Base-by-base conservation (phyloP, 2,888 invertebrate genomes). In the Tetranychus piercei region DNA sequence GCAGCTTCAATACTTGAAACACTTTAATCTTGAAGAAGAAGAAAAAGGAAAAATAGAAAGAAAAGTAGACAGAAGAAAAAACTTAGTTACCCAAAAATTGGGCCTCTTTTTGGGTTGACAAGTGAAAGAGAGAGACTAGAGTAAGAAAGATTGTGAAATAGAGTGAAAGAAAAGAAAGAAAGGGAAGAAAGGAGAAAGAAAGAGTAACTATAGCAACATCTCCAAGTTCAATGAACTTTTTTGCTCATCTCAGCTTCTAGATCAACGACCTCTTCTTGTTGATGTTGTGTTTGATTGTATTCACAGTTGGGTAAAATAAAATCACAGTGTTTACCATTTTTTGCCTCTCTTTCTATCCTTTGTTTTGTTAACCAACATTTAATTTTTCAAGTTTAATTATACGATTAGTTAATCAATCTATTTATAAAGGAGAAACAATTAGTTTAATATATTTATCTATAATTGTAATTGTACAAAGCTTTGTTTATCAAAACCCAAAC, bases 341-440 rank as follows among this genome's bases (percentile, higher is more conserved):
- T 69, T 69, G 69, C 11, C 22, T 69, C 69, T 69, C 67, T 67
- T n/a, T 67, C n/a, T 69, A 20, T 22, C 15, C 15, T 55, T 55
- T 55, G 9, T 55, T 15, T 55, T 15, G 15, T 55, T 55, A 15
- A 15, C 15, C 55, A 34, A 34, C 34, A 34, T 34, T 34, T 15
- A 55, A 55, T 15, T 55, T 55, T 55, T 55, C 55, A 55, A 55
- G 55, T 55, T 55, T 6, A 55, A 55, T 55, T 15, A 55, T 55
- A 9, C 9, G 7, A 55, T 55, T 55, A 55, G 15, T 55, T 55
- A 55, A 15, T 15, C 11, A 55, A 55, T 55, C 55, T 55, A 55
- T 55, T 55, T 55, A 55, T 55, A 55, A 9, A 55, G 15, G 55
- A 55, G 15, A 55, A 55, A 55, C 55, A 55, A 55, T 55, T n/a